A percentile compares a stretch with the other conserved stretches of the same genome.
Evolutionary conservation across 2,888 invertebrate species (phyloP).

Genomic region (Trissoscelio sp.): DNA sequence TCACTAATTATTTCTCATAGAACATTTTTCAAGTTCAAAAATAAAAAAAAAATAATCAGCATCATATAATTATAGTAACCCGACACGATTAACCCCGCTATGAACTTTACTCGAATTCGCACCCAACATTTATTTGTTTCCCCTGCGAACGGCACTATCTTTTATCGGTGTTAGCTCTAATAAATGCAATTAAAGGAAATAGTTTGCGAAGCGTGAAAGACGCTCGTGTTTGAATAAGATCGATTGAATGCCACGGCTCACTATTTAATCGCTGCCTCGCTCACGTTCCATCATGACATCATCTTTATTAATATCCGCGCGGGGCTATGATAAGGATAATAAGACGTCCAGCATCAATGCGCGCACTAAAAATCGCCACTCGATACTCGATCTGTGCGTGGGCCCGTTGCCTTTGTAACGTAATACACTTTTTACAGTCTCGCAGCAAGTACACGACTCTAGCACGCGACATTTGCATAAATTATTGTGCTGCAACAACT

Average conservation of each 20-base stretch:
- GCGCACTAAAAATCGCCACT: constrained; percentile 39
- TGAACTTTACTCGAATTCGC: constrained; percentile 40
- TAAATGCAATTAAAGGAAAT: constrained; percentile 61
- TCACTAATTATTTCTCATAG: too few relatives aligned
- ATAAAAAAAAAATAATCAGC: too few relatives aligned
- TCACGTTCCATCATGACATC: constrained; percentile 64
- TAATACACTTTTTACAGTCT: constrained; percentile 38
- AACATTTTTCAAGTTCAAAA: too few relatives aligned
- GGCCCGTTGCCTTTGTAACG: constrained; percentile 45
- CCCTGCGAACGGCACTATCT: constrained; percentile 19
- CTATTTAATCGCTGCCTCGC: constrained; percentile 48
- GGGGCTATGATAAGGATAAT: constrained; percentile 64
- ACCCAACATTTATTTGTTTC: constrained; percentile 38
- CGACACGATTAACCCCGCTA: neutral
- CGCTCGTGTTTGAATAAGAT: constrained; percentile 59
- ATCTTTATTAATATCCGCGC: constrained; percentile 66
- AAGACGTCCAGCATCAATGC: constrained; percentile 60
- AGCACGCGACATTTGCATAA: constrained; percentile 46
- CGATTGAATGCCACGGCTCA: constrained; percentile 41
- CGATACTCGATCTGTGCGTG: constrained; percentile 30
- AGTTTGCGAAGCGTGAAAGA: constrained; percentile 42
- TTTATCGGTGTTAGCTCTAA: constrained; percentile 42
- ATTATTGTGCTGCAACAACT: constrained; percentile 29
- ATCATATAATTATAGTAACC: too few relatives aligned
- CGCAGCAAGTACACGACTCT: neutral